phyloP scores from a whole-genome alignment of 1,140 invertebrate genomes.

The Caerostris extrusa region DNA sequence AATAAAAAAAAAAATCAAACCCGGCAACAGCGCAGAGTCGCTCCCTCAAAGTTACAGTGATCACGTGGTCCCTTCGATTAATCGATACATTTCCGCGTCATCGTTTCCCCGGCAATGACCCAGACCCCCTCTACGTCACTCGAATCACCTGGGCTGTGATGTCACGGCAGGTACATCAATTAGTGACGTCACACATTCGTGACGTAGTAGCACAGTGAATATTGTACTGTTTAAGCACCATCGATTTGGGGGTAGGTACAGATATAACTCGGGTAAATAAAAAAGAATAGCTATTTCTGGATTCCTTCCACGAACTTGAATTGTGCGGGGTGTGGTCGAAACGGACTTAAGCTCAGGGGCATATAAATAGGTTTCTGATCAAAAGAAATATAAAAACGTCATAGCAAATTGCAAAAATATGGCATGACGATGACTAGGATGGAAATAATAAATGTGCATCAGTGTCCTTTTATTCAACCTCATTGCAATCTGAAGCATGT shows the following conservation, averaged over 20 bases:
- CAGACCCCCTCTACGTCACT: slow-evolving; percentile 65
- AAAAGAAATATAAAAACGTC: background rate
- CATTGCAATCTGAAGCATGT: too few species aligned
- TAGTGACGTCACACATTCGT: slow-evolving; percentile 42
- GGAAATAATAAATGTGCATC: too few species aligned
- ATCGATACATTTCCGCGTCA: slow-evolving; percentile 70
- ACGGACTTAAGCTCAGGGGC: background rate
- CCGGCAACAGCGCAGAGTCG: background rate
- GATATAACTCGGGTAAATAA: background rate
- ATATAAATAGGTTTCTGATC: background rate
- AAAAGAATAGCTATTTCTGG: slow-evolving; percentile 20
- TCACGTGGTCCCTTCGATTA: slow-evolving; percentile 55
- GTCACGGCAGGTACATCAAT: slow-evolving; percentile 56
- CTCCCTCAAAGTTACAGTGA: background rate
- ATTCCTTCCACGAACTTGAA: background rate
- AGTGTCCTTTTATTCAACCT: too few species aligned
- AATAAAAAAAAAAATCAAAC: background rate
- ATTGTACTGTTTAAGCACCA: slow-evolving; percentile 12
- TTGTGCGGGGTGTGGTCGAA: background rate
- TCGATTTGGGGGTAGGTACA: slow-evolving; percentile 15
- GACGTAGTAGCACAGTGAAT: slow-evolving; percentile 11
- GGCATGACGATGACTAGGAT: too few species aligned
- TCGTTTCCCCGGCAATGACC: slow-evolving; percentile 73
- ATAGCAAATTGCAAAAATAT: background rate
- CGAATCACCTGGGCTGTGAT: slow-evolving; percentile 61